Conservation (phyloP, 2,888 invertebrate species). For the Atethmia centrago region DNA sequence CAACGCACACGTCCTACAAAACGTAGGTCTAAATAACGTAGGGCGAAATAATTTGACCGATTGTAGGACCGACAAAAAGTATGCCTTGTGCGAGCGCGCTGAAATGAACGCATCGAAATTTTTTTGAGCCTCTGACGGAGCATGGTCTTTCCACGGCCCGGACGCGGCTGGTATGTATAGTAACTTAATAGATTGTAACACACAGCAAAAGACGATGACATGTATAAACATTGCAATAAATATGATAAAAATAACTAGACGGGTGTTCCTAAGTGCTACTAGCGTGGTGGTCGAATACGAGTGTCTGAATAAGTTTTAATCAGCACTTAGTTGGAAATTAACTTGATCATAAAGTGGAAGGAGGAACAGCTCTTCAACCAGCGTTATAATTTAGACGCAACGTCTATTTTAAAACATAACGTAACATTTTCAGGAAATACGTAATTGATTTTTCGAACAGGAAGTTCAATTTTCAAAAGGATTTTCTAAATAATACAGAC, state of each 20-base stretch:
- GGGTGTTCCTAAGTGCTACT: conserved; percentile 2
- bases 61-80: too few relatives aligned
- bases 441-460: conserved; percentile 17
- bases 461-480: conserved; percentile 27
- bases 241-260: background rate
- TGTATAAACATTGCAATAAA: background rate
- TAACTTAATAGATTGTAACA: background rate
- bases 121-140: background rate
- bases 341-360: background rate
- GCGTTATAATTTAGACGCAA: background rate
- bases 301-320: conserved; percentile 20
- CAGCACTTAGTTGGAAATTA: conserved; percentile 19
- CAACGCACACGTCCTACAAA: too few relatives aligned
- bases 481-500: conserved; percentile 34
- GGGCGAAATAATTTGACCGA: too few relatives aligned
- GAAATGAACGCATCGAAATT: background rate
- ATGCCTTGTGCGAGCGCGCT: too few relatives aligned
- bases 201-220: background rate
- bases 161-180: background rate
- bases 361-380: background rate
- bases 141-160: background rate
- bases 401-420: conserved; percentile 32
- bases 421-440: conserved; percentile 26
- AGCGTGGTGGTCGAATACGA: background rate
- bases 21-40: too few relatives aligned